These are phyloP conservation scores for Macrotis lagotis DNA, from an alignment of 2,113 vertebrate species.

Conservation along the genomic window DNA sequence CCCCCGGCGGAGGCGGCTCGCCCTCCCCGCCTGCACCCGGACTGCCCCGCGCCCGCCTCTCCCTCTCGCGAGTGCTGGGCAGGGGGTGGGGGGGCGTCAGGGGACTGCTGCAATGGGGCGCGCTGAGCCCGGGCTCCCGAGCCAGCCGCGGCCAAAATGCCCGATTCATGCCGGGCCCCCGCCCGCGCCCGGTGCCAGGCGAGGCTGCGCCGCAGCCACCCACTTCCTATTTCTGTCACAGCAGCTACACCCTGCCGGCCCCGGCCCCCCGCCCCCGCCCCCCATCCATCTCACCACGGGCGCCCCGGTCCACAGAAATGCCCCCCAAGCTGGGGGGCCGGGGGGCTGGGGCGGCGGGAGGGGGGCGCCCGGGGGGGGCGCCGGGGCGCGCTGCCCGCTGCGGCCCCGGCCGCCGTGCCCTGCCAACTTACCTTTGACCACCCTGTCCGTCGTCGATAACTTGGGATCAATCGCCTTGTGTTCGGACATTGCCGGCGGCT, in stretches of 20 bases:
- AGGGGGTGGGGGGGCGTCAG: constrained; percentile 52
- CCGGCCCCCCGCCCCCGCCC: constrained; percentile 47
- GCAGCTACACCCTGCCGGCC: constrained; percentile 75
- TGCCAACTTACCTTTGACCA: constrained; percentile 94
- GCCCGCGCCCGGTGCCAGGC: constrained; percentile 69
- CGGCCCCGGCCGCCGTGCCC: constrained; percentile 56
- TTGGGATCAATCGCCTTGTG: constrained; percentile 96
- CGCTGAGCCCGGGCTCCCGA: too few relatives aligned
- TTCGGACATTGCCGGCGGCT: constrained; percentile 97
- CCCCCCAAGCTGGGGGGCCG: constrained; percentile 33
- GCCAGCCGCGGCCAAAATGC: too few relatives aligned
- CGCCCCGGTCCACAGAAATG: constrained; percentile 59
- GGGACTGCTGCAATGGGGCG: constrained; percentile 69
- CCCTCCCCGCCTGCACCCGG: too few relatives aligned
- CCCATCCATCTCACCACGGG: constrained; percentile 64
- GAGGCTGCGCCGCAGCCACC: constrained; percentile 71
- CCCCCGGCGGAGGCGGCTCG: background rate
- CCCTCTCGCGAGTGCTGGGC: constrained; percentile 74
- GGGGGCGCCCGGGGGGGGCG: constrained; percentile 24
- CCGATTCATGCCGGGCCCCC: too few relatives aligned
- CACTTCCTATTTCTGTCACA: constrained; percentile 81
- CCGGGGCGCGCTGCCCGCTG: too few relatives aligned
- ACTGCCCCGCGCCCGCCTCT: too few relatives aligned
- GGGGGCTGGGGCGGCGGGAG: background rate
- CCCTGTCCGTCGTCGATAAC: constrained; percentile 98